A percentile compares a stretch with the other conserved stretches of the same genome.
These are phyloP conservation scores for Sarcophilus harrisii DNA, from an alignment of 2,797 vertebrate genomes.

Conservation along the genomic window DNA sequence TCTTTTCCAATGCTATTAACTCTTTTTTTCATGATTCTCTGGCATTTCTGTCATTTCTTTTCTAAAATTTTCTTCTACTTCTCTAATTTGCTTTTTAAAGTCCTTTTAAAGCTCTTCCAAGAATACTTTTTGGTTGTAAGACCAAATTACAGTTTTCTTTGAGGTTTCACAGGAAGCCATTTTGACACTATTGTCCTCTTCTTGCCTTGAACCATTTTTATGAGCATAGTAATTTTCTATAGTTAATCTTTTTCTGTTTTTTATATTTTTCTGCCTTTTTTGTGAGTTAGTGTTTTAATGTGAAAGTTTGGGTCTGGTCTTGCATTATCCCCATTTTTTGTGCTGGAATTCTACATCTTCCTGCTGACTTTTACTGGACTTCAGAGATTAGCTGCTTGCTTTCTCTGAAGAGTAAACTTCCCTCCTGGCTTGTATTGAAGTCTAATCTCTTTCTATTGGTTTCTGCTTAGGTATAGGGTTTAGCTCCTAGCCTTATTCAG, in stretches of 20 bases:
- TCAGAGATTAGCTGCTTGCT: background rate
- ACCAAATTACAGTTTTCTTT: too few relatives aligned
- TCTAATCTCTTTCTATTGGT: background rate
- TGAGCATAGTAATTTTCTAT: too few relatives aligned
- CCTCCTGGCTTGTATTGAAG: background rate
- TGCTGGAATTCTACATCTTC: background rate
- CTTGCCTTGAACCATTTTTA: background rate
- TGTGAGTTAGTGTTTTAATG: background rate
- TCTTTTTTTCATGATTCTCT: background rate
- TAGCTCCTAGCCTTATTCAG: background rate
- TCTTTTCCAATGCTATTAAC: background rate
- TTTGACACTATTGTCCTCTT: background rate
- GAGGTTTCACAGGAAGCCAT: background rate
- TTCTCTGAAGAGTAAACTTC: background rate
- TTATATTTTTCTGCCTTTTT: background rate
- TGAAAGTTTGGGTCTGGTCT: background rate
- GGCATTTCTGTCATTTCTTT: background rate
- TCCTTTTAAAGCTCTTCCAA: too few relatives aligned
- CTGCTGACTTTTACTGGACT: background rate
- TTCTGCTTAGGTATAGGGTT: too few relatives aligned
- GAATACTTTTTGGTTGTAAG: background rate
- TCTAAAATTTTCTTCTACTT: background rate
- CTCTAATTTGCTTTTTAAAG: background rate
- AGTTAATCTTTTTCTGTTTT: too few relatives aligned
- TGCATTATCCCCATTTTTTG: background rate